Evolutionary conservation across 2,888 invertebrate genomes (phyloP), one percentile per base, ranked within the genome.

Genomic region (Caenorhabditis sp.): DNA sequence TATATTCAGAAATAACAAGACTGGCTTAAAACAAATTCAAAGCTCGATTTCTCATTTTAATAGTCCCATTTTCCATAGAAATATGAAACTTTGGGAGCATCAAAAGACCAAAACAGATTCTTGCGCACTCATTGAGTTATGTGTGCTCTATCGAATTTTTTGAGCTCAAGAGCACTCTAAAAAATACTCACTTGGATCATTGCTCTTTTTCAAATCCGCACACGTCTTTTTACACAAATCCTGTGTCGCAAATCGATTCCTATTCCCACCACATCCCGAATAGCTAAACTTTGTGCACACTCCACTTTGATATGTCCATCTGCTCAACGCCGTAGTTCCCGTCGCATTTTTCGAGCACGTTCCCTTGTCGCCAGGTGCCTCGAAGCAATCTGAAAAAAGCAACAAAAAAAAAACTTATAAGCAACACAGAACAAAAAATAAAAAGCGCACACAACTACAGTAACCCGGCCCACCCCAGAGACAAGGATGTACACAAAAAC

Each of bases 261-360:
- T 50, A 49, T 71, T 82, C 0, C 83, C 83, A 25, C 78, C 81
- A 53, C 83, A 83, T 1, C 83, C 83, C 14, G 68, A 77, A 67
- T 73, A 77, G 10, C 54, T 74, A 52, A 78, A 81, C 1, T 62
- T 49, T 1, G 62, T 43, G 38, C 77, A 72, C 53, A 70, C 70
- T 20, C 25, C 14, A 27, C 73, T 62, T 23, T 59, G 21, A 49
- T 82, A 82, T 1, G 76, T 78, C 77, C 80, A 83, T 63, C 81
- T 54, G 53, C 73, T 64, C 7, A 78, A 61, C 1, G 83, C 76
- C 1, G 83, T 76, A 23, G 58, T 21, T 10, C 66, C 53, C 7
- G 68, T 75, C 25, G 73, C 52, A 43, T 80, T 78, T 26, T 70
- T 73, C 1, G 63, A 43, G 59, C 84, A 84, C 2, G 63, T 68